These are phyloP conservation scores for Bombyx mandarina DNA, from an alignment of 1,140 invertebrate species.

Conservation along the genomic window DNA sequence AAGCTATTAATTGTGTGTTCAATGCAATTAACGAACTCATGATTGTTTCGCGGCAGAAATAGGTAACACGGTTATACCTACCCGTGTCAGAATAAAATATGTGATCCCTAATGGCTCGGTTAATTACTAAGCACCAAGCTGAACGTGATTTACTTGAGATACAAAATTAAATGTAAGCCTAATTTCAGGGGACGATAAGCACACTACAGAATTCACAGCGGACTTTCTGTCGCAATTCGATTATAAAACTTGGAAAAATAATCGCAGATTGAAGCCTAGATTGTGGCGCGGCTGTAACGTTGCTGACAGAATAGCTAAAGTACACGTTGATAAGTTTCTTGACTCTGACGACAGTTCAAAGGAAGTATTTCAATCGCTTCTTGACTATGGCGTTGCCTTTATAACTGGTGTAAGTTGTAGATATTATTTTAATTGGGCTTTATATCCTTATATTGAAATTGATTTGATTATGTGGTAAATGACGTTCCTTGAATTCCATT, in stretches of 20 bases:
- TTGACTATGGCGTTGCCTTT: constrained; percentile 64
- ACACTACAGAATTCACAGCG: constrained; percentile 50
- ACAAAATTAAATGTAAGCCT: constrained; percentile 1
- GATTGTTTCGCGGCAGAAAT: too few species aligned
- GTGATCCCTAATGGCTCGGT: background rate
- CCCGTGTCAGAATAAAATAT: too few species aligned
- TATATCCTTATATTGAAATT: constrained; percentile 3
- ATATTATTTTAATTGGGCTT: background rate
- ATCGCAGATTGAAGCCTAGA: constrained; percentile 22
- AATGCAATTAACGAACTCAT: too few species aligned
- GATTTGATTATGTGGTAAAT: constrained; percentile 1
- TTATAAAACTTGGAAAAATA: constrained; percentile 38
- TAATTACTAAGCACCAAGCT: background rate
- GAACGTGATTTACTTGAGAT: background rate
- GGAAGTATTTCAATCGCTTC: constrained; percentile 52
- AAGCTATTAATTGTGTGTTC: too few species aligned
- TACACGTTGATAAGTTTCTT: constrained; percentile 49
- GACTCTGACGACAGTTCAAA: constrained; percentile 36
- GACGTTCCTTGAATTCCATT: background rate
- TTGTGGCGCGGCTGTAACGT: constrained; percentile 49
- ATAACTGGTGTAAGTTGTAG: constrained; percentile 46
- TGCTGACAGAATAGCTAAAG: constrained; percentile 27
- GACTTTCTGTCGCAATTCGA: constrained; percentile 55
- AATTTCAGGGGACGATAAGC: constrained; percentile 62
- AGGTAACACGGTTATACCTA: too few species aligned